Evolutionary conservation across 2,888 invertebrate species (phyloP).

Genomic region (Torymus texanus): DNA sequence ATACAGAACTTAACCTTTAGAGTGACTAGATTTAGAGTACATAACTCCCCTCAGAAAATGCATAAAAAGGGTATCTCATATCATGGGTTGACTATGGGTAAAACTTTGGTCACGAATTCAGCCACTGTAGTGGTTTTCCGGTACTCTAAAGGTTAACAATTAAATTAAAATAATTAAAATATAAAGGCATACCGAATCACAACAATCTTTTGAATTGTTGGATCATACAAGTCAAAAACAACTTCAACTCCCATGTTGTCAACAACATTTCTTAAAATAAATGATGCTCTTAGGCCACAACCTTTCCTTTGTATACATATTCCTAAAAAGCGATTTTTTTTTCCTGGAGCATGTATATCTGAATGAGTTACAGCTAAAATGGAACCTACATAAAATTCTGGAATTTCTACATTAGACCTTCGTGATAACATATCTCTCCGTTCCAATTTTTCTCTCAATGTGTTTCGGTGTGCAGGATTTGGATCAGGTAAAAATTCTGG

Average conservation of each 20-base stretch:
- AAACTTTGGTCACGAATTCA: too few species aligned
- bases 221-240: slow-evolving; percentile 93
- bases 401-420: slow-evolving; percentile 88
- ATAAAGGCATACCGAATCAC: slow-evolving; percentile 79
- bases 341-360: slow-evolving; percentile 89
- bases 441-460: slow-evolving; percentile 90
- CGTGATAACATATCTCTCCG: slow-evolving; percentile 94
- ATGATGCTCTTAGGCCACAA: slow-evolving; percentile 88
- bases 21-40: too few species aligned
- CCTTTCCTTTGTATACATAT: slow-evolving; percentile 93
- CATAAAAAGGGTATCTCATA: too few species aligned
- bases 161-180: neutral
- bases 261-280: slow-evolving; percentile 93
- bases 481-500: slow-evolving; percentile 96
- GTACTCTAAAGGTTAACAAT: neutral
- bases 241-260: slow-evolving; percentile 89
- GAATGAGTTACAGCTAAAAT: slow-evolving; percentile 91
- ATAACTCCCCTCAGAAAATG: too few species aligned
- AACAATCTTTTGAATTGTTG: slow-evolving; percentile 91
- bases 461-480: slow-evolving; percentile 85
- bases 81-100: too few species aligned
- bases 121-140: too few species aligned
- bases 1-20: neutral
- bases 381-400: slow-evolving; percentile 98
- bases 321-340: slow-evolving; percentile 91